A percentile compares a stretch with the other conserved stretches of the same genome.
phyloP scores from a whole-genome alignment of 2,797 vertebrate species.

The Phalanger gymnotis region DNA sequence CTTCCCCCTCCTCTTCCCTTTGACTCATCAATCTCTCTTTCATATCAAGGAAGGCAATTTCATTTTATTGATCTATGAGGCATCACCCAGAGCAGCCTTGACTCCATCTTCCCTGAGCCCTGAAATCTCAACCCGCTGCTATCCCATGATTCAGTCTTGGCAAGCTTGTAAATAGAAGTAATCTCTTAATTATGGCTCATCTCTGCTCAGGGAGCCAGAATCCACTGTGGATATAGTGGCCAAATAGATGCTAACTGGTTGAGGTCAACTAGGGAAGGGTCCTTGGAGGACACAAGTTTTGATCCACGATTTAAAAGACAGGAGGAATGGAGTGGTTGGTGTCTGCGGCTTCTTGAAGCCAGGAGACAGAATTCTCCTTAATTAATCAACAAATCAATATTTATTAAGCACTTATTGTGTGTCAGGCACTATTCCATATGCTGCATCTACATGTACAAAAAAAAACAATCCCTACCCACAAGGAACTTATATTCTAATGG shows the following conservation, averaged over 20 bases:
- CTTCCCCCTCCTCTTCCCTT: neutral
- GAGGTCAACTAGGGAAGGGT: neutral
- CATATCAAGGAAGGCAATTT: neutral
- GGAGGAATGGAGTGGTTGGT: neutral
- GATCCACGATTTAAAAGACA: neutral
- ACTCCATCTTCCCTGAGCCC: neutral
- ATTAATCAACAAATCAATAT: neutral
- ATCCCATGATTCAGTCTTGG: neutral
- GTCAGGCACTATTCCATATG: neutral
- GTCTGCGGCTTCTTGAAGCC: neutral
- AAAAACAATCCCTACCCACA: neutral
- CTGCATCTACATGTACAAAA: neutral
- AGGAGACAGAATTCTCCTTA: neutral
- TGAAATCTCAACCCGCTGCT: neutral
- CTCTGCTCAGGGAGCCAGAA: neutral
- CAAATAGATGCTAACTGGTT: neutral
- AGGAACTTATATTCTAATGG: neutral
- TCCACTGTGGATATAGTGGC: neutral
- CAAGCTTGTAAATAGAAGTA: neutral
- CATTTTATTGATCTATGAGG: neutral
- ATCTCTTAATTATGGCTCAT: neutral
- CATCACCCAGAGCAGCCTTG: neutral
- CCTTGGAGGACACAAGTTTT: neutral
- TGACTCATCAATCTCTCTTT: neutral
- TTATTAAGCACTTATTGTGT: neutral